Conservation (phyloP, 2,797 vertebrate genomes). For the Cirrhinus mrigala region DNA sequence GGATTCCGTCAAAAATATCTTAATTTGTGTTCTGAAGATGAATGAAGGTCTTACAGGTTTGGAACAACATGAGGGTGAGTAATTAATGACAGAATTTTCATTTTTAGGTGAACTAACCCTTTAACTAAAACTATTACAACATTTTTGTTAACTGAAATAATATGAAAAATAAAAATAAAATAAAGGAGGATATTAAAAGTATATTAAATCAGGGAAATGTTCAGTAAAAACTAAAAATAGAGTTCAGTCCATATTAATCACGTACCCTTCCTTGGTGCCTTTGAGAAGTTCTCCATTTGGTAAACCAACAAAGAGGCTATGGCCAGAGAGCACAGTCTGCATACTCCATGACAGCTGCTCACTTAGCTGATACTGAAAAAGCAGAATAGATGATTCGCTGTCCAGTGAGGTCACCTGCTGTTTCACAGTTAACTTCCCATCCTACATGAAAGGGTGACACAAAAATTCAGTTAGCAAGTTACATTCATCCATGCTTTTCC, state of each 20-base stretch:
- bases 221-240: not conserved
- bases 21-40: no score
- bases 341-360: constrained; percentile 89
- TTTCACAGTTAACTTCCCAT: constrained; percentile 92
- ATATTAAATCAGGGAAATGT: not conserved
- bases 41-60: no score
- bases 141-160: no score
- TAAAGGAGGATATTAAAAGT: no score
- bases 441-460: constrained; percentile 71
- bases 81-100: no score
- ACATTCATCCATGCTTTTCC: not conserved
- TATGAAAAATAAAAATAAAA: no score
- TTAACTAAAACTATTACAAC: no score
- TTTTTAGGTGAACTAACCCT: no score
- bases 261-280: constrained; percentile 51
- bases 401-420: constrained; percentile 85
- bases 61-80: no score
- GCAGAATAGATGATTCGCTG: constrained; percentile 84
- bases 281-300: constrained; percentile 45
- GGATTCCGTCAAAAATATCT: no score
- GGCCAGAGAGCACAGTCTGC: constrained; percentile 82
- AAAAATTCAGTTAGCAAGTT: not conserved
- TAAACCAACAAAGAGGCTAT: constrained; percentile 57
- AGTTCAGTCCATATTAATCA: not conserved
- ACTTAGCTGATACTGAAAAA: constrained; percentile 92